Percentiles rank a stretch among this genome's conserved stretches.
These are phyloP conservation scores for Lasioglossum zephyrum DNA, from an alignment of 2,888 invertebrate genomes.

Conservation along the genomic window DNA sequence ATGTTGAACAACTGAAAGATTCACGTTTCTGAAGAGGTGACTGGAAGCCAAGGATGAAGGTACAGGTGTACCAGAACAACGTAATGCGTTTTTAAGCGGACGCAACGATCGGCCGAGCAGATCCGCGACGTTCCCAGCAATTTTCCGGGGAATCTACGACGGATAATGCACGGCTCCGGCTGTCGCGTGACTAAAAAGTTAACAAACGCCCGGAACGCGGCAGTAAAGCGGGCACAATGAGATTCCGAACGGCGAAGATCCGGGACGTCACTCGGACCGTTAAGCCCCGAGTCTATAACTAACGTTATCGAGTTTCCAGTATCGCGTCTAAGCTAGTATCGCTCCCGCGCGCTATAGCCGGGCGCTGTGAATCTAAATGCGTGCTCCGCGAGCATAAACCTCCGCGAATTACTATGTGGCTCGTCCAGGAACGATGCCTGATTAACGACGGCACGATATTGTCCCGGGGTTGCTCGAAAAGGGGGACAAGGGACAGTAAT, in stretches of 20 bases:
- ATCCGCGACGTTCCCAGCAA: not conserved
- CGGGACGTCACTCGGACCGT: slow-evolving; percentile 40
- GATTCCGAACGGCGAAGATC: slow-evolving; percentile 24
- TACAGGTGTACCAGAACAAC: not conserved
- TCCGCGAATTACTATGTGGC: slow-evolving; percentile 72
- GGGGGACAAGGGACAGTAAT: slow-evolving; percentile 77
- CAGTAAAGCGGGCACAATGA: slow-evolving; percentile 27
- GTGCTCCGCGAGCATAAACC: slow-evolving; percentile 67
- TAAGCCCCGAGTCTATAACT: slow-evolving; percentile 53
- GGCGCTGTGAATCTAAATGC: slow-evolving; percentile 60
- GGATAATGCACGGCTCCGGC: not conserved
- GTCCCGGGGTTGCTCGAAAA: slow-evolving; percentile 74
- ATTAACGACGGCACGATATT: slow-evolving; percentile 75
- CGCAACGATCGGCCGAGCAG: not conserved
- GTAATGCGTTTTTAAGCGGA: not conserved
- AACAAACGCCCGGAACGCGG: not conserved
- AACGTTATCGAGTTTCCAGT: slow-evolving; percentile 61
- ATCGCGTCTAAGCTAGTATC: slow-evolving; percentile 61
- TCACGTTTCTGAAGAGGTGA: not conserved
- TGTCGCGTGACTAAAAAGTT: slow-evolving; percentile 9
- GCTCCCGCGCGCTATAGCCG: slow-evolving; percentile 9
- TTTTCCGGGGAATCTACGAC: not conserved
- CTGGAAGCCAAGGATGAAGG: not conserved
- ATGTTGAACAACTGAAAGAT: not conserved
- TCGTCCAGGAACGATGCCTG: slow-evolving; percentile 75